Conservation (phyloP, 1,140 invertebrate species). For the Ostrea edulis region DNA sequence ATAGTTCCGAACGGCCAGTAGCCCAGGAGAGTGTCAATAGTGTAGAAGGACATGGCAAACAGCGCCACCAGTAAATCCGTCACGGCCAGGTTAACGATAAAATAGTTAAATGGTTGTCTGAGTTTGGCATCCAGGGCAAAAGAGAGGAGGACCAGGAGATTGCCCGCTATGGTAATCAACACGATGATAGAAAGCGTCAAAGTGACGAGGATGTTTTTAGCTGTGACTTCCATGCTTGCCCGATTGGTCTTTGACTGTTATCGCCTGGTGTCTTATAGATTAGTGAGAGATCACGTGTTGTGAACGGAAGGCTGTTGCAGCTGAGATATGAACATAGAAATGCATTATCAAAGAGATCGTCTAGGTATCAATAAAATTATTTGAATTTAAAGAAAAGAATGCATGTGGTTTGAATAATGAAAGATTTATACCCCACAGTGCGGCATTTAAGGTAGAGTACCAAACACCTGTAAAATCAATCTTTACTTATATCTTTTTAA, state of each 20-base stretch:
- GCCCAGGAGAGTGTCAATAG: slow-evolving; percentile 67
- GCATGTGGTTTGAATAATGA: too few species aligned
- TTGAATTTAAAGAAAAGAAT: too few species aligned
- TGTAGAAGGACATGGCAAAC: slow-evolving; percentile 72
- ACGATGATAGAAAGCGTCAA: slow-evolving; percentile 60
- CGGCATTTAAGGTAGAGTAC: too few species aligned
- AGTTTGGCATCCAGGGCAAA: slow-evolving; percentile 67
- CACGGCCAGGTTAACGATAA: slow-evolving; percentile 73
- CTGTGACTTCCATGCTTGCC: slow-evolving; percentile 2
- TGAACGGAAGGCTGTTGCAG: not conserved
- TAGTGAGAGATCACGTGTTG: not conserved
- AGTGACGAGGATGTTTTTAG: slow-evolving; percentile 56
- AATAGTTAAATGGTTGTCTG: slow-evolving; percentile 72
- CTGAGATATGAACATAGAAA: too few species aligned
- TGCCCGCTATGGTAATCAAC: slow-evolving; percentile 66
- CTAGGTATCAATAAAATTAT: too few species aligned
- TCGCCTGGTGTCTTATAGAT: not conserved
- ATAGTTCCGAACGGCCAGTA: slow-evolving; percentile 75
- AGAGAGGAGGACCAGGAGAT: slow-evolving; percentile 68
- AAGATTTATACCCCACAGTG: too few species aligned
- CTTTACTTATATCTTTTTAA: too few species aligned
- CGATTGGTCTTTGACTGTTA: not conserved
- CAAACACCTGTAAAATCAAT: too few species aligned
- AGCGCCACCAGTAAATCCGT: slow-evolving; percentile 71
- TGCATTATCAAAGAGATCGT: too few species aligned